Base-by-base conservation (phyloP, 2,797 vertebrate species). In the Myripristis jacobus region DNA sequence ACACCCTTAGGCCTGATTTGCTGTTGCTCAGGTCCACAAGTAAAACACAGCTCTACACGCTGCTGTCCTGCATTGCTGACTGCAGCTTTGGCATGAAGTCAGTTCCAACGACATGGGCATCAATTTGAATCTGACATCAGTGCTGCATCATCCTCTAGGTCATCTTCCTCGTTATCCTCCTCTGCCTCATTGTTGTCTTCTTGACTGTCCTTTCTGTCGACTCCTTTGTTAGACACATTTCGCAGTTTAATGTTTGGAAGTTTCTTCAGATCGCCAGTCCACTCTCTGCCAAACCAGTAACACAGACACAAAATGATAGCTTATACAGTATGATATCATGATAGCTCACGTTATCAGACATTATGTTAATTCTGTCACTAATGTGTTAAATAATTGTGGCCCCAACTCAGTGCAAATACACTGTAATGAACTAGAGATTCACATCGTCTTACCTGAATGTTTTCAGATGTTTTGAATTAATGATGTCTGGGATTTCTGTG, bases 171-270 rank as follows among this genome's bases (percentile, higher is more conserved):
- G 0, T 69, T 67, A 16, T 87, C 75, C 25, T 86, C 75, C n/a
- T 73, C 24, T 46, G 44, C 29, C 50, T 77, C 67, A 3, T 80
- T 74, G 47, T 83, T 80, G 56, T 94, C 90, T 51, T 87, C 70
- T 48, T 88, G 66, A 19, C 82, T 67, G 0, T 68, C 68, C 55
- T 80, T 77, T 88, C 82, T 65, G 77, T 79, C 57, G 55, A 82
- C 81, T 84, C 91, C 93, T 73, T 79, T 92, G 50, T 85, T 92
- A 4, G 95, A 96, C 12, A 99, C 70, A 74, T 94, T 96, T 63
- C 94, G 94, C 92, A 97, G 94, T 92, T 97, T 98, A 79, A 99
- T 95, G 78, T 97, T 99, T 36, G 97, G 97, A 62, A 99, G 90
- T 87, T 98, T 98, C 91, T 94, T 97, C 75, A 99, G 89, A 84